Evolutionary conservation across 2,113 vertebrate genomes (phyloP), one percentile per base, ranked within the genome.

Genomic region (Cettia cetti): DNA sequence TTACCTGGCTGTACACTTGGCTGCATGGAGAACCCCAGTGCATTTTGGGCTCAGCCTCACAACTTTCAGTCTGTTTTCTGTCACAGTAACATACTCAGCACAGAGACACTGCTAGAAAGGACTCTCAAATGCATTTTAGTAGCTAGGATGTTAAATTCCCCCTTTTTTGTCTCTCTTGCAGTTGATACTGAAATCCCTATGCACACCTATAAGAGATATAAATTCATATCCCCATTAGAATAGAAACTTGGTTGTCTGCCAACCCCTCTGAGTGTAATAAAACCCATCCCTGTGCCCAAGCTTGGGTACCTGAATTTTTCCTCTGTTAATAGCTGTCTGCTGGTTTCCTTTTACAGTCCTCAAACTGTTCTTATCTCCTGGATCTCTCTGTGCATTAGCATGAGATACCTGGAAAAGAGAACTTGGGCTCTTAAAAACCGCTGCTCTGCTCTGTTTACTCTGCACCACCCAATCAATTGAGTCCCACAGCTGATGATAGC

Each of bases 311-410:
- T 75, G 95, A 92, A 96, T 96, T 96, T 95, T 96, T 59, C 92
- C 90, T 92, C 90, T 86, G 80, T 77, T 96, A 95, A 93, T 81
- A 33, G 65, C 92, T 64, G 60, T 59, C 92, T 82, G 49, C 76
- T 64, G 94, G 94, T 96, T 89, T 96, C 95, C 83, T 92, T 90
- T 96, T 95, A 96, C 94, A 66, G 47, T 37, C 79, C 56, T 87
- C 84, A 45, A 20, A 54, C 79, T 31, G 37, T 45, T 57, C 59
- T 49, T 95, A 96, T 96, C 95, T 90, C 76, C 65, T 60, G 31
- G 68, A 97, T 96, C 94, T 93, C 71, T 15, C 13, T 3, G 68
- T 23, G n/a, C 85, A 92, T 95, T 92, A 85, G 88, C 92, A 92
- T 92, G 53, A 92, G 94, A 35, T 70, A 86, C 60, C 56, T 37